Evolutionary conservation across 2,113 vertebrate genomes (phyloP).

Genomic region (Alaudala cheleensis): DNA sequence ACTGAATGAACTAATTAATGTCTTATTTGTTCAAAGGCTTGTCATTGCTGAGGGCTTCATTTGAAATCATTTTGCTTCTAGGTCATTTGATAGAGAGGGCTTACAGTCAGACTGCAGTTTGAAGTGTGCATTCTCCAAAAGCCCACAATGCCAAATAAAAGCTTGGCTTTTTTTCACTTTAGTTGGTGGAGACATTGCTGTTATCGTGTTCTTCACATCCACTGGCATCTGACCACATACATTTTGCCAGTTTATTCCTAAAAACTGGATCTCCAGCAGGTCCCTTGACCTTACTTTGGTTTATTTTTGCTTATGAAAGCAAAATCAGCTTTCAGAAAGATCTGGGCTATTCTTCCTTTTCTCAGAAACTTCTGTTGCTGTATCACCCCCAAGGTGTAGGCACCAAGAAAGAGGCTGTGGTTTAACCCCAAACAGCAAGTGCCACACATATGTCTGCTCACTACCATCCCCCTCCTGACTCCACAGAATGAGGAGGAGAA

Average conservation of each 20-base stretch:
- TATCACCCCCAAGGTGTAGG: background rate
- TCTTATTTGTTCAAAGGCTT: background rate
- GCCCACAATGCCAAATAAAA: background rate
- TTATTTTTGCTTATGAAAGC: background rate
- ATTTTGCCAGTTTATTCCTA: background rate
- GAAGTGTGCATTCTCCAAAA: background rate
- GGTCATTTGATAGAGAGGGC: background rate
- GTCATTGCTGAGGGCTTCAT: background rate
- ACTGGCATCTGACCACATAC: background rate
- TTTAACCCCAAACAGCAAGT: background rate
- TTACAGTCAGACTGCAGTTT: background rate
- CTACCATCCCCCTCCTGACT: background rate
- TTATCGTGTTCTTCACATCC: background rate
- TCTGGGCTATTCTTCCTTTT: background rate
- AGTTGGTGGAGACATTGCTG: background rate
- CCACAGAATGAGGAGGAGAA: background rate
- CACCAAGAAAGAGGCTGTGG: background rate
- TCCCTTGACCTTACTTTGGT: background rate
- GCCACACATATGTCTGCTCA: background rate
- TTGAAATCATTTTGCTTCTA: background rate
- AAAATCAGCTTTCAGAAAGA: background rate
- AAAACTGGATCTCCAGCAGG: background rate
- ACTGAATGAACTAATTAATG: background rate
- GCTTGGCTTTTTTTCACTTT: fast-evolving
- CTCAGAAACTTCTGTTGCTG: background rate